A percentile compares a stretch with the other conserved stretches of the same genome.
These are phyloP conservation scores for Halictus ligatus DNA, from an alignment of 2,888 invertebrate genomes.

Conservation along the genomic window DNA sequence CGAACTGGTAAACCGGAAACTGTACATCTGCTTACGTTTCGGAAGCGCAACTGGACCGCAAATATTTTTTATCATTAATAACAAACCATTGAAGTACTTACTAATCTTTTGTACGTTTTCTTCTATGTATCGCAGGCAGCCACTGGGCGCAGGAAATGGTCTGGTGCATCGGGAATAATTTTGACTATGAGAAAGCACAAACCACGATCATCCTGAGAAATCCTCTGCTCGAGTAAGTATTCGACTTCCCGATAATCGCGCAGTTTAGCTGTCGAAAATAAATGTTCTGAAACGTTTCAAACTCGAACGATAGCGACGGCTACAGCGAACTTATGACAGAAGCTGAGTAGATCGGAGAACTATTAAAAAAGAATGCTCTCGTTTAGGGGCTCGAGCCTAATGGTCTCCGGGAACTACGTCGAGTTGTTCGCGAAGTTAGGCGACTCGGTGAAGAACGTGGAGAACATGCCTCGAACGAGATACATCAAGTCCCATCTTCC, in stretches of 20 bases:
- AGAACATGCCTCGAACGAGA: slow-evolving; percentile 89
- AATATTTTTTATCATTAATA: no score
- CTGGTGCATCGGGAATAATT: slow-evolving; percentile 93
- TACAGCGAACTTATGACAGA: no score
- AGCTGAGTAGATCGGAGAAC: no score
- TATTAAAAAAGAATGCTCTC: not conserved
- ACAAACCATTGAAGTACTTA: not conserved
- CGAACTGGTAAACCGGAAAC: slow-evolving; percentile 89
- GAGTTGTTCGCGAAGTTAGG: slow-evolving; percentile 85
- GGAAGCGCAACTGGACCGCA: no score
- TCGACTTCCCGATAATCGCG: not conserved
- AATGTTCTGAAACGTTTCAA: not conserved
- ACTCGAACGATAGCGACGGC: not conserved
- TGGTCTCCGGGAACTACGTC: slow-evolving; percentile 78
- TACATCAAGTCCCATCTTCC: slow-evolving; percentile 92
- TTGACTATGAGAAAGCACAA: slow-evolving; percentile 91
- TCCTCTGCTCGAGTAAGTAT: slow-evolving; percentile 82
- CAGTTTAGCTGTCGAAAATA: not conserved
- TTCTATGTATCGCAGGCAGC: slow-evolving; percentile 87
- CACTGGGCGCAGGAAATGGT: slow-evolving; percentile 98
- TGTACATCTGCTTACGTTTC: not conserved
- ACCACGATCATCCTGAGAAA: slow-evolving; percentile 86
- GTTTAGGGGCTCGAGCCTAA: slow-evolving; percentile 77
- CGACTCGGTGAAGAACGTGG: slow-evolving; percentile 90
- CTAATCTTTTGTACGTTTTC: not conserved